Evolutionary conservation across 2,113 vertebrate genomes (phyloP), one percentile per base, ranked within the genome.

Genomic region (Gambusia holbrooki): DNA sequence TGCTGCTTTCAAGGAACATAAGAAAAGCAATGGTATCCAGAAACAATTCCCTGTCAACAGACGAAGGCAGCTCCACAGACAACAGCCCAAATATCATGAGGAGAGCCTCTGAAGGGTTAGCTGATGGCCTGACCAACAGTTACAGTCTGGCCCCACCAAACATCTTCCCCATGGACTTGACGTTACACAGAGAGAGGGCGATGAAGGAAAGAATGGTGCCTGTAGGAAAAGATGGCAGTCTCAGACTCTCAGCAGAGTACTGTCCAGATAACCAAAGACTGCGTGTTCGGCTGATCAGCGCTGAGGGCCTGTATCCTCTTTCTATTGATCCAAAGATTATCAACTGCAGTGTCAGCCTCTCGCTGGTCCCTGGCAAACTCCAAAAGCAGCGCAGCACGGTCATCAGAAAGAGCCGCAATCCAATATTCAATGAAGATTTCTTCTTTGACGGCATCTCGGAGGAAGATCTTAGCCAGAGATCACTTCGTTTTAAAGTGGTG

Each of bases 341-440:
- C 5, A 95, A 96, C 92, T 98, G 96, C 92, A 94, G 94, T 0
- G 74, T 98, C 64, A 95, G 94, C 82, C 93, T 98, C 37, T 94
- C 94, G 7, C 90, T 96, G 30, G 63, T 94, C 66, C 97, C 96
- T 0, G 95, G 96, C 48, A 96, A 97, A 84, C 64, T 93, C 30
- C 95, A 96, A 87, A 96, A 96, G 84, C 96, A 96, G 76, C 94
- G 94, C 63, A 96, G 96, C 90, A 95, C 95, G 0, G 93, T 96
- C 62, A 96, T 98, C 76, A 93, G 96, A 81, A 95, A 94, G 76
- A 97, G 96, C 90, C 95, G 95, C 28, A 96, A 97, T 82, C 96
- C 96, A 0, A 96, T 97, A 79, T 96, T 97, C 79, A 97, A 96
- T 60, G 95, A 97, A 88, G 97, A 97, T 92, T 97, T 97, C 79